Conservation (phyloP, 2,113 vertebrate genomes). For the Xenopus borealis region DNA sequence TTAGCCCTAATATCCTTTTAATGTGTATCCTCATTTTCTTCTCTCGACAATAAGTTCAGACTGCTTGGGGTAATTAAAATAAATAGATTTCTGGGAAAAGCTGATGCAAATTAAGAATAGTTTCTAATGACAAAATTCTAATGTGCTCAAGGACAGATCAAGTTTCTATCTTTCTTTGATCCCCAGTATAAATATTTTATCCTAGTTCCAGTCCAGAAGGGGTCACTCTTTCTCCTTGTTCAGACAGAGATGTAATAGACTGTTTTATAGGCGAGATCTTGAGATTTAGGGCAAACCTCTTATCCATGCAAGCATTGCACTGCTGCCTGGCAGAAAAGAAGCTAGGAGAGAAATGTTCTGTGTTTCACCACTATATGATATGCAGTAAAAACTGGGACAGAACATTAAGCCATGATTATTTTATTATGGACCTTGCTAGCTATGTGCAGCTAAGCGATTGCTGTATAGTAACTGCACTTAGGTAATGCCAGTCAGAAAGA, state of each 20-base stretch:
- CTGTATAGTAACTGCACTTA: background rate
- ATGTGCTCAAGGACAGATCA: constrained; percentile 22
- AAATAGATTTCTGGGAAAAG: constrained; percentile 11
- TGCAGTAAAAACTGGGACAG: background rate
- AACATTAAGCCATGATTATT: constrained; percentile 10
- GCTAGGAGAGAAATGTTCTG: background rate
- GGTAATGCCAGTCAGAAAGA: no score
- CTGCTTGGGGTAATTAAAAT: constrained; percentile 3
- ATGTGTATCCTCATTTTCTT: no score
- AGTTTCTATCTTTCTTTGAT: constrained; percentile 5
- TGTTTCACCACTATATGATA: background rate
- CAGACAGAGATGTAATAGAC: background rate
- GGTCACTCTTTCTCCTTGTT: constrained; percentile 27
- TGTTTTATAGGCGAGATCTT: background rate
- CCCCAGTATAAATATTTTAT: background rate
- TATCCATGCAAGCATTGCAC: background rate
- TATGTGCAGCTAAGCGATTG: constrained; percentile 17
- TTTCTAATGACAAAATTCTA: constrained; percentile 19
- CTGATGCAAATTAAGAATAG: constrained; percentile 18
- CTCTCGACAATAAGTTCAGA: no score
- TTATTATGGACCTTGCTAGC: constrained; percentile 9
- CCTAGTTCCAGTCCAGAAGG: background rate
- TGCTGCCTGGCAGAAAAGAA: constrained; percentile 1
- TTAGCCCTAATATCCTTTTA: no score
- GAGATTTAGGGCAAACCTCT: background rate